Conservation (phyloP, 1,140 invertebrate species). For the Campoletis sonorensis region DNA sequence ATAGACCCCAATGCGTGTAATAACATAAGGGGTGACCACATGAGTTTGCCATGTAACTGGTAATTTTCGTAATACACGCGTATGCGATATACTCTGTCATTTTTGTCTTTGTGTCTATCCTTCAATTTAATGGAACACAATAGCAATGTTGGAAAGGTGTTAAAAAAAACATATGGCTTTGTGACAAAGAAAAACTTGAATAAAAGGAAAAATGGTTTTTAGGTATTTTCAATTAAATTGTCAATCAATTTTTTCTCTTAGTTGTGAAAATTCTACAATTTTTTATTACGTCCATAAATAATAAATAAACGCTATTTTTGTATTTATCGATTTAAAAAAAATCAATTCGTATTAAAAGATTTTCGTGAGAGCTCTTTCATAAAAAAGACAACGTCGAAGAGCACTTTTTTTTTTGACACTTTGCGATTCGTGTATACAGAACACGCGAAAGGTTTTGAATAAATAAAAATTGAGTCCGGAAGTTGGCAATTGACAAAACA, state of each 20-base stretch:
- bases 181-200: too few species aligned
- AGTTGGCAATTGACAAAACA: neutral
- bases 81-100: neutral
- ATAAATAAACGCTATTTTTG: too few species aligned
- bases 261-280: too few species aligned
- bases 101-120: neutral
- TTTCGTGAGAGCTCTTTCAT: neutral
- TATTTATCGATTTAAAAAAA: neutral
- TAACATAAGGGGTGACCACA: neutral
- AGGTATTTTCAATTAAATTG: too few species aligned
- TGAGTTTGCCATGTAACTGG: neutral
- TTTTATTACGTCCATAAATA: too few species aligned
- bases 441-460: neutral
- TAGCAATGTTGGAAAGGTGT: too few species aligned
- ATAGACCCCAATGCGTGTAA: neutral
- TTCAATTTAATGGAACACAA: too few species aligned
- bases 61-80: neutral
- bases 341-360: neutral
- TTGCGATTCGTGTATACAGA: neutral
- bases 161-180: too few species aligned
- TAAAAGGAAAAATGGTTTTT: too few species aligned
- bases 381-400: neutral
- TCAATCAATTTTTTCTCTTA: too few species aligned
- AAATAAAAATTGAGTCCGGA: constrained; percentile 5
- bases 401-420: neutral